These are phyloP conservation scores for Noctuana brunneofusca DNA, from an alignment of 2,888 invertebrate genomes.

Conservation along the genomic window DNA sequence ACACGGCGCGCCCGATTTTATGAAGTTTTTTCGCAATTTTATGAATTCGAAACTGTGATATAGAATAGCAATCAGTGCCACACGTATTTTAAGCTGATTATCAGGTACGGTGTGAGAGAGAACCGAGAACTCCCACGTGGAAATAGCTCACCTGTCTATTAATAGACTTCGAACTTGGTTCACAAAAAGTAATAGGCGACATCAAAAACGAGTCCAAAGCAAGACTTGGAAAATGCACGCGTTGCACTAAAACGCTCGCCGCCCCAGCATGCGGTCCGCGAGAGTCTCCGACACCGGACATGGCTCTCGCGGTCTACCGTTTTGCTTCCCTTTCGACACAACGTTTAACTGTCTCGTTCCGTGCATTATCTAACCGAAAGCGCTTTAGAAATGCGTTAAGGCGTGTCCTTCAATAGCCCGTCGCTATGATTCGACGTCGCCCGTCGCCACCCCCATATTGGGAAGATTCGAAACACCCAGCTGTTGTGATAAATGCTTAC, in stretches of 20 bases:
- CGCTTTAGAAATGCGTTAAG: background rate
- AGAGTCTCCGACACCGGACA: conserved; percentile 6
- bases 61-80: conserved; percentile 68
- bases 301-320: conserved; percentile 37
- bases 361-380: conserved; percentile 23
- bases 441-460: background rate
- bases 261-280: background rate
- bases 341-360: background rate
- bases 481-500: background rate
- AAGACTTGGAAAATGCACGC: conserved; percentile 21
- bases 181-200: conserved; percentile 62
- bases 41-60: conserved; percentile 66
- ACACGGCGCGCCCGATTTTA: conserved; percentile 50
- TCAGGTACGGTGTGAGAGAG: conserved; percentile 68
- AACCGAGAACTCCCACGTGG: conserved; percentile 81
- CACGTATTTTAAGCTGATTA: conserved; percentile 60
- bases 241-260: conserved; percentile 2
- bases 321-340: conserved; percentile 32
- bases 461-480: background rate
- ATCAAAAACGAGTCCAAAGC: conserved; percentile 51
- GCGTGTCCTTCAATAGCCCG: background rate
- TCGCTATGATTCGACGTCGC: too few relatives aligned
- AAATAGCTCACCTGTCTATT: conserved; percentile 80
- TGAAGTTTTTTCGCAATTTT: conserved; percentile 52
- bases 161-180: conserved; percentile 76